A percentile compares a stretch with the other conserved stretches of the same genome.
Conservation (phyloP, 2,797 vertebrate species). For the Sparidentex hasta region DNA sequence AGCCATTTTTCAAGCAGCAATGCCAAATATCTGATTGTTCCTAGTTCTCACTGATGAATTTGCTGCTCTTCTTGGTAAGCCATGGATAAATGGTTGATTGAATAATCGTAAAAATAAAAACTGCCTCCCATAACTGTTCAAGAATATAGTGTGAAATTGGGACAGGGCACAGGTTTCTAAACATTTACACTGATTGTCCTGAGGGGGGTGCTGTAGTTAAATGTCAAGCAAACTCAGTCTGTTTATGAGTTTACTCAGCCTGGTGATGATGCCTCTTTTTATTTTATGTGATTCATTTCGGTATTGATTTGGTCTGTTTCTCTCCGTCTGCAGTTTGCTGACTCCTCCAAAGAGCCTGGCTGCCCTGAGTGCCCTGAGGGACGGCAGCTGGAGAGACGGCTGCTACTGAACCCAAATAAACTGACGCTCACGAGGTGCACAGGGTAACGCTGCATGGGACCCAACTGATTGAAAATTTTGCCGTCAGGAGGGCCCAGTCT, state of each 20-base stretch:
- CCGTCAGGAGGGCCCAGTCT: conserved; percentile 48
- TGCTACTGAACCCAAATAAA: conserved; percentile 89
- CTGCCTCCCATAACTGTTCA: not conserved
- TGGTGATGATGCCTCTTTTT: not conserved
- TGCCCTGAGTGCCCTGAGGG: conserved; percentile 93
- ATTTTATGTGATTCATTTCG: not conserved
- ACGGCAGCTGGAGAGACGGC: conserved; percentile 97
- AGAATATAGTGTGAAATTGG: no score
- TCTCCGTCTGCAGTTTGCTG: conserved; percentile 88
- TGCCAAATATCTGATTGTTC: not conserved
- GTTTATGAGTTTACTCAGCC: not conserved
- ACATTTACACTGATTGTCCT: conserved; percentile 12
- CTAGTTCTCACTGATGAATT: not conserved
- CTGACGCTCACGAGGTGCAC: conserved; percentile 56
- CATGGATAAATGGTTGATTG: no score
- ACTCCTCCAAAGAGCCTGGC: conserved; percentile 96
- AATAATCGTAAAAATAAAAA: not conserved
- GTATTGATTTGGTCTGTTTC: not conserved
- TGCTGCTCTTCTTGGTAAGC: not conserved
- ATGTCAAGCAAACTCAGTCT: not conserved
- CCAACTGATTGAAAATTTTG: conserved; percentile 61
- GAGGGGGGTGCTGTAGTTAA: conserved; percentile 8
- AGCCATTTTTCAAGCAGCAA: not conserved
- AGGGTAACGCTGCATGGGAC: conserved; percentile 61
- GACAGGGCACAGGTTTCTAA: not conserved